phyloP scores from a whole-genome alignment of 2,888 invertebrate species.

The Drosophila formosana region DNA sequence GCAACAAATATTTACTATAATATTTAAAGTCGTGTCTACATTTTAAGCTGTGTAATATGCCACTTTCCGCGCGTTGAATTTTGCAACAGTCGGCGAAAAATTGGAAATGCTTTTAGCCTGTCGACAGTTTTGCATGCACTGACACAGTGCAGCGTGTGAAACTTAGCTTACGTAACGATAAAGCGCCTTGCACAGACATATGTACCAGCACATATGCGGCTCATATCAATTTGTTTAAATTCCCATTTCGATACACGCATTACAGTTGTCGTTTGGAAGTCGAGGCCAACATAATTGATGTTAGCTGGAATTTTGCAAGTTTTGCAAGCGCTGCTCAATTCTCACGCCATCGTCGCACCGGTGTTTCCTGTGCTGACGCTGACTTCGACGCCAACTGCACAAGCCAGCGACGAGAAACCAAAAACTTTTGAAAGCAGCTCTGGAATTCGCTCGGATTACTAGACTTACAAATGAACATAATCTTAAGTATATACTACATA shows the following conservation, averaged over 20 bases:
- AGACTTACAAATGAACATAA: constrained; percentile 3
- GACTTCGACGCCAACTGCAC: constrained; percentile 6
- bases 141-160: constrained; percentile 56
- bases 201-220: neutral
- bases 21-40: neutral
- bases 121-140: constrained; percentile 43
- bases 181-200: neutral
- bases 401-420: constrained; percentile 19
- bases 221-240: constrained; percentile 21
- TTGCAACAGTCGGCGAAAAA: constrained; percentile 39
- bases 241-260: constrained; percentile 41
- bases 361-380: constrained; percentile 44
- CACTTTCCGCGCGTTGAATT: neutral
- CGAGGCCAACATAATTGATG: constrained; percentile 2
- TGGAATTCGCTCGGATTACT: constrained; percentile 33
- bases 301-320: constrained; percentile 41
- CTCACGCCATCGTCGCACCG: constrained; percentile 40
- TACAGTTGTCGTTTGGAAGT: constrained; percentile 22
- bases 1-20: neutral
- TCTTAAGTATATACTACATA: neutral
- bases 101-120: constrained; percentile 16
- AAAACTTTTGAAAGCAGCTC: constrained; percentile 20
- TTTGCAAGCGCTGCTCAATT: constrained; percentile 22
- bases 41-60: constrained; percentile 10
- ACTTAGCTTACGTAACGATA: constrained; percentile 42